Evolutionary conservation across 2,797 vertebrate species (phyloP).

Genomic region (Melopsittacus undulatus): DNA sequence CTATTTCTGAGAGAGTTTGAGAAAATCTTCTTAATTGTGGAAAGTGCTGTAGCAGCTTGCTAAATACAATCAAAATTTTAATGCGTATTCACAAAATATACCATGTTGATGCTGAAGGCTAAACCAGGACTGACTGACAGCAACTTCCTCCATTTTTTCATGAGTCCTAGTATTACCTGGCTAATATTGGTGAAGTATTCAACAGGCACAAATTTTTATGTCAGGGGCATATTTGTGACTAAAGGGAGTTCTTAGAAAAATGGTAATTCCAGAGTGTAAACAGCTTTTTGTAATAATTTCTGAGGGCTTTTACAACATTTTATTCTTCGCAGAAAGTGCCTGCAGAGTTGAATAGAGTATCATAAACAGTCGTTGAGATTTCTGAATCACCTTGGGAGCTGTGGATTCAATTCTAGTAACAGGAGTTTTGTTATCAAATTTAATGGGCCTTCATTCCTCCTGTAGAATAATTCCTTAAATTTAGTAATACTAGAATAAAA

Average conservation of each 20-base stretch:
- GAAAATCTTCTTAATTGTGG: neutral
- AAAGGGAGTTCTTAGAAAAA: neutral
- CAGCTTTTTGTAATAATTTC: constrained; percentile 10
- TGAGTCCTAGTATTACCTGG: neutral
- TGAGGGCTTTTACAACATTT: neutral
- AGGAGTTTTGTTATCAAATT: constrained; percentile 33
- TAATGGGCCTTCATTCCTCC: neutral
- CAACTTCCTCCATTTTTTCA: neutral
- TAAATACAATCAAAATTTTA: neutral
- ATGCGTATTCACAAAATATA: neutral
- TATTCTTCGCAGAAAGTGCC: neutral
- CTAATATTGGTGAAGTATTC: neutral
- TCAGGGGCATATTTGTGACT: neutral
- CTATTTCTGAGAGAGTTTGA: neutral
- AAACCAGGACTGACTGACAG: neutral
- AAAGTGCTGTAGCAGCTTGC: neutral
- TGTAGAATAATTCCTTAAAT: constrained; percentile 25
- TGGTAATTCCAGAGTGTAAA: neutral
- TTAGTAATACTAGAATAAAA: constrained; percentile 25
- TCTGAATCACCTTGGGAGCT: constrained; percentile 9
- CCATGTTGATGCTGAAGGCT: neutral
- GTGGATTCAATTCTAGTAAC: constrained; percentile 22
- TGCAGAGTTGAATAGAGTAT: neutral
- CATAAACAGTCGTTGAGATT: neutral
- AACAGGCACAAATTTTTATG: neutral